A percentile compares a stretch with the other conserved stretches of the same genome.
Evolutionary conservation across 2,113 vertebrate species (phyloP).

Genomic region (Cryptotis parvus): DNA sequence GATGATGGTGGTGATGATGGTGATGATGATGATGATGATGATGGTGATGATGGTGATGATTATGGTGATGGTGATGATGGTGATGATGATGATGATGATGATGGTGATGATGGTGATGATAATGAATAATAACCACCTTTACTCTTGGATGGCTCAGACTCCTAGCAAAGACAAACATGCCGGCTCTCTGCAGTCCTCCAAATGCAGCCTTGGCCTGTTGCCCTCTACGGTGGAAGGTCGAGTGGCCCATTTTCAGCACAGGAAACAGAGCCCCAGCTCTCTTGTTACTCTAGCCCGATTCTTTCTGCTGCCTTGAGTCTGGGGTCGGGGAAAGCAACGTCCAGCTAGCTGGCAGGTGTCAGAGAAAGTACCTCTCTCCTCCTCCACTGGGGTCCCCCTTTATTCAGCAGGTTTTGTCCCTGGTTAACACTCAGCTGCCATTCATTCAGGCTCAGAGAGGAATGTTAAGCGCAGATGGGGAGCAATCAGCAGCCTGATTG

Average conservation of each 20-base stretch:
- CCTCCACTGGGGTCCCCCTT: background rate
- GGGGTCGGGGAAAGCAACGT: background rate
- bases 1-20: background rate
- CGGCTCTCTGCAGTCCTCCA: background rate
- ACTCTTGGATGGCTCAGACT: background rate
- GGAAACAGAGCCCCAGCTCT: background rate
- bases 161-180: too few species aligned
- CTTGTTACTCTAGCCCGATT: background rate
- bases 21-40: background rate
- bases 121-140: too few species aligned
- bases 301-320: fast-evolving
- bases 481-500: conserved; percentile 86
- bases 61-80: background rate
- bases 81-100: background rate
- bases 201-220: background rate
- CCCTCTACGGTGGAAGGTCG: background rate
- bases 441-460: conserved; percentile 60
- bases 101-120: too few species aligned
- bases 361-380: background rate
- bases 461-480: conserved; percentile 80
- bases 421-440: conserved; percentile 66
- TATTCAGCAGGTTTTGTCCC: background rate
- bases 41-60: background rate
- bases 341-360: background rate
- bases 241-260: background rate